Evolutionary conservation across 2,888 invertebrate species (phyloP).

Genomic region (Hemicrepidius hirtus): DNA sequence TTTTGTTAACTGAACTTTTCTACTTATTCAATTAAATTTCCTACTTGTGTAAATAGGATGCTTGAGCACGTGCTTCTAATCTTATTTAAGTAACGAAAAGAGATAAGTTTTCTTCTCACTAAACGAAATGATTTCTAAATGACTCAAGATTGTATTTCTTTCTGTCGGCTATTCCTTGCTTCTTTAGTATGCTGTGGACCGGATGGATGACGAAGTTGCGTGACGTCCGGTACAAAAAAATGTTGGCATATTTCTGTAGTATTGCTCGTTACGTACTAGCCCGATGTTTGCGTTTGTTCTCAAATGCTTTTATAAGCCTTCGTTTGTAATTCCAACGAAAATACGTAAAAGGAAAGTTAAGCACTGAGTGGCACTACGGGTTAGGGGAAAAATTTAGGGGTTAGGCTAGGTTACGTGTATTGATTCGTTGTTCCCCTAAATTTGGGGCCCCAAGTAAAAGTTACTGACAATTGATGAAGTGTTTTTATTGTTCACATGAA

Average conservation of each 20-base stretch:
- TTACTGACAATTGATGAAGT: constrained; percentile 67
- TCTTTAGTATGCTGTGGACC: constrained; percentile 11
- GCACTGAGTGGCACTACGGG: constrained; percentile 34
- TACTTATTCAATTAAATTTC: no score
- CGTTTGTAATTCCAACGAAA: constrained; percentile 17
- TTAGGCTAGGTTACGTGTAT: constrained; percentile 45
- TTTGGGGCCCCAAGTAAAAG: constrained; percentile 43
- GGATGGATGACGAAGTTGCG: constrained; percentile 40
- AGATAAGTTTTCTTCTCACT: no score
- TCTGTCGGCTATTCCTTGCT: background rate
- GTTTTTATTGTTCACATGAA: constrained; percentile 58
- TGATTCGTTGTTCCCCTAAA: constrained; percentile 44
- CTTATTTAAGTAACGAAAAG: background rate
- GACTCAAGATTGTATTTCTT: no score
- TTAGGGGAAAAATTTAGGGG: constrained; percentile 45
- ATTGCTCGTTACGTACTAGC: background rate
- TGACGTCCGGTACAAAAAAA: constrained; percentile 32
- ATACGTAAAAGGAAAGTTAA: constrained; percentile 12
- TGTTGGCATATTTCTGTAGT: constrained; percentile 27
- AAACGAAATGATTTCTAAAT: background rate
- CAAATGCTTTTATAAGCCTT: constrained; percentile 1
- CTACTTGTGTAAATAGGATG: no score
- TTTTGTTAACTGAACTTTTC: no score
- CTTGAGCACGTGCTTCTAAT: no score
- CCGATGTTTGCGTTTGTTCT: constrained; percentile 1